Percentiles rank a stretch among this genome's conserved stretches.
phyloP scores from a whole-genome alignment of 1,140 invertebrate species.

The Micrasema minimum region DNA sequence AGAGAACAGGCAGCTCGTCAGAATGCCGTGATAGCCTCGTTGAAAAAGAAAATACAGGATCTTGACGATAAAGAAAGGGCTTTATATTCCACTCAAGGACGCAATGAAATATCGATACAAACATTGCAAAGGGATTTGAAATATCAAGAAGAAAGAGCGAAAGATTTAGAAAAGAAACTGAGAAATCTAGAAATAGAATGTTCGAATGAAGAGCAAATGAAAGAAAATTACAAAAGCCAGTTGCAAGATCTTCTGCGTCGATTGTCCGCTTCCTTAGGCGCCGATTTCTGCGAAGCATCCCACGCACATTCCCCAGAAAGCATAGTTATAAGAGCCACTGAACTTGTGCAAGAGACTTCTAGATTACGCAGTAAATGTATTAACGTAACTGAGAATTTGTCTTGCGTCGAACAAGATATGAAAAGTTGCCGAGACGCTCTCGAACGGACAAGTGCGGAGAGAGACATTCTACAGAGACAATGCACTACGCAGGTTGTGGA shows the following conservation, averaged over 20 bases:
- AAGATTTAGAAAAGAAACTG: conserved; percentile 79
- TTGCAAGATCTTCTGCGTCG: conserved; percentile 77
- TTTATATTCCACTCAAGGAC: conserved; percentile 70
- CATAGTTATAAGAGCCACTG: conserved; percentile 76
- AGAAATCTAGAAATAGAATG: conserved; percentile 76
- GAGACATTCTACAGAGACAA: conserved; percentile 77
- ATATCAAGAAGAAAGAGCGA: conserved; percentile 78
- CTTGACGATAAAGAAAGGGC: conserved; percentile 79
- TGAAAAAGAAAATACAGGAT: conserved; percentile 82
- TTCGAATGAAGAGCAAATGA: conserved; percentile 74
- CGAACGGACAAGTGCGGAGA: conserved; percentile 72
- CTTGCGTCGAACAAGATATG: conserved; percentile 73
- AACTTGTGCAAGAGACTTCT: conserved; percentile 75
- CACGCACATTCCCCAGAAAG: conserved; percentile 73
- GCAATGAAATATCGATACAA: conserved; percentile 77
- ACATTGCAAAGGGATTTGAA: conserved; percentile 78
- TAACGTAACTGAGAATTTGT: conserved; percentile 71
- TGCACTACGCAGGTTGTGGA: conserved; percentile 72
- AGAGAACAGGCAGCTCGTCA: conserved; percentile 83
- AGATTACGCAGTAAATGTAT: conserved; percentile 68
- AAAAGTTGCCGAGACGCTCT: conserved; percentile 73
- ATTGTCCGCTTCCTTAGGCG: conserved; percentile 73
- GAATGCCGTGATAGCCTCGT: conserved; percentile 79
- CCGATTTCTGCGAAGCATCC: conserved; percentile 72
- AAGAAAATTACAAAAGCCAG: conserved; percentile 72